These are phyloP conservation scores for Microtus montanus DNA, from an alignment of 2,113 vertebrate genomes.

Conservation along the genomic window DNA sequence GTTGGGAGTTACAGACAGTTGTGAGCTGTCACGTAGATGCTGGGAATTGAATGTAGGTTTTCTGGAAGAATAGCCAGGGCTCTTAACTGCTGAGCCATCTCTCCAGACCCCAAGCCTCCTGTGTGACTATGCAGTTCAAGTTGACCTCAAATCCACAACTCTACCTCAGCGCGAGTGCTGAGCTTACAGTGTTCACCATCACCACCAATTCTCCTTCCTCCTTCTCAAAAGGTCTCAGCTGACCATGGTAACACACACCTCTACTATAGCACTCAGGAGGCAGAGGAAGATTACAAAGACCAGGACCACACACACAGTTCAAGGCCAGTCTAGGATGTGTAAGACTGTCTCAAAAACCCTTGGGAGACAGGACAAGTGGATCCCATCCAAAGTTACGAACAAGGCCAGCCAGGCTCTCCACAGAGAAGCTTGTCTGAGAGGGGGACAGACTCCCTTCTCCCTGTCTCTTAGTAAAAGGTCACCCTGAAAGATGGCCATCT, in stretches of 20 bases:
- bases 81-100: neutral
- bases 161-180: neutral
- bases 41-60: neutral
- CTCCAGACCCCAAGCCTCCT: neutral
- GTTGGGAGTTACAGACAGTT: neutral
- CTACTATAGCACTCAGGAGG: neutral
- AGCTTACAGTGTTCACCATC: neutral
- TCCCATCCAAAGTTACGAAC: neutral
- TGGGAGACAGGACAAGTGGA: no score
- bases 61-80: neutral
- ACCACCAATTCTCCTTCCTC: neutral
- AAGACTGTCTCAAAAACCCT: neutral
- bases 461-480: neutral
- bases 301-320: neutral
- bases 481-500: neutral
- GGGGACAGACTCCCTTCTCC: neutral
- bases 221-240: neutral
- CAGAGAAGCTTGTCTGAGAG: neutral
- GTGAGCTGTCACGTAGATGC: neutral
- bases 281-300: neutral
- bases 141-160: neutral
- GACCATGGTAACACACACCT: rapidly evolving
- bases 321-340: neutral
- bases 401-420: neutral
- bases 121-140: neutral